A percentile compares a stretch with the other conserved stretches of the same genome.
phyloP scores from a whole-genome alignment of 2,888 invertebrate species.

The Gibbula magus region DNA sequence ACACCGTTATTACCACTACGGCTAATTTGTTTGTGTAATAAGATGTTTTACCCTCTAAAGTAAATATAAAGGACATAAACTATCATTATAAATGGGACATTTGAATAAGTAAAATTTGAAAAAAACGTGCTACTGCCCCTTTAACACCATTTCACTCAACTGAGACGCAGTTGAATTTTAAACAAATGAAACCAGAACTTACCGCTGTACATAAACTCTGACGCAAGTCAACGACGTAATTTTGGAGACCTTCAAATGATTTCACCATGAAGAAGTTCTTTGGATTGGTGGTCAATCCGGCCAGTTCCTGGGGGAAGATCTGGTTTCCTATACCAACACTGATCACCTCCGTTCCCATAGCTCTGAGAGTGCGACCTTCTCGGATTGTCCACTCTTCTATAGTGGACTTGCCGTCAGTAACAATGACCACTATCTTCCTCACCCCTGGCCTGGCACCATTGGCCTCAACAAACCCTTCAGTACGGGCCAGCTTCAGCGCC shows the following conservation, averaged over 20 bases:
- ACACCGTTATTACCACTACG: too few species aligned
- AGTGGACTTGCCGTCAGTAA: slow-evolving; percentile 51
- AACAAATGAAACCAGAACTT: not conserved
- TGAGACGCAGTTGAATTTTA: too few species aligned
- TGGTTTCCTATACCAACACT: slow-evolving; percentile 47
- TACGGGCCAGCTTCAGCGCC: slow-evolving; percentile 1
- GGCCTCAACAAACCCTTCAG: not conserved
- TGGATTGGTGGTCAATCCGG: slow-evolving; percentile 43
- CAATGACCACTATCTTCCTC: slow-evolving; percentile 40
- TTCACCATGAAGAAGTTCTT: slow-evolving; percentile 41
- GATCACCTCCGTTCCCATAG: slow-evolving; percentile 37
- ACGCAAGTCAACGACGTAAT: slow-evolving; percentile 2
- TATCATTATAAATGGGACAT: too few species aligned
- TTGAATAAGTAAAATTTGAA: too few species aligned
- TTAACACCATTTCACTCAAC: too few species aligned
- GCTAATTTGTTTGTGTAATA: too few species aligned
- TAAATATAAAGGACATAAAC: too few species aligned
- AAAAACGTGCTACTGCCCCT: too few species aligned
- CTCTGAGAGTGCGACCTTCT: slow-evolving; percentile 44
- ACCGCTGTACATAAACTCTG: not conserved
- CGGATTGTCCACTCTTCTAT: slow-evolving; percentile 33
- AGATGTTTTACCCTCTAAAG: too few species aligned
- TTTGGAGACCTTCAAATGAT: slow-evolving; percentile 43
- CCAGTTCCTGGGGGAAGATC: slow-evolving; percentile 42
- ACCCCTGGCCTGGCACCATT: slow-evolving; percentile 17